Conservation (phyloP, 2,888 invertebrate genomes). For the Adela reaumurella region DNA sequence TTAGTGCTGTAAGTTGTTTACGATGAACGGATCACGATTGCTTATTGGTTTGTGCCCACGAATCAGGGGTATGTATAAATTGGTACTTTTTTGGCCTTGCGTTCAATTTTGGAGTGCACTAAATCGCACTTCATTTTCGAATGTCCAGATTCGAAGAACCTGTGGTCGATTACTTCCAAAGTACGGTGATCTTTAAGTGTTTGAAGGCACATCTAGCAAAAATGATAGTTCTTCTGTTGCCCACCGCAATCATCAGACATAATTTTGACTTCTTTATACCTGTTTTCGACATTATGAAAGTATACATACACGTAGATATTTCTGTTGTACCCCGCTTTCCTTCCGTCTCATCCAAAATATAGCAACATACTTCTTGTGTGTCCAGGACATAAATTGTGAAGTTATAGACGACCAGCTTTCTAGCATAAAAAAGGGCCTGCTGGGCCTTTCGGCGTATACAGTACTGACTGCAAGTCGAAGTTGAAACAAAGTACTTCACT, state of each 20-base stretch:
- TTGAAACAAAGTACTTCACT: constrained; percentile 14
- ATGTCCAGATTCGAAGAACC: constrained; percentile 5
- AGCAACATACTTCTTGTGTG: constrained; percentile 12
- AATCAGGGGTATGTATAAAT: constrained; percentile 18
- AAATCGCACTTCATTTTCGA: constrained; percentile 15
- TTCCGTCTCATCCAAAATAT: constrained; percentile 13
- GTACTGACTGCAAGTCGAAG: constrained; percentile 19
- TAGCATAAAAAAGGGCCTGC: constrained; percentile 18
- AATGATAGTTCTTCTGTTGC: no score
- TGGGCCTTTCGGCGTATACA: constrained; percentile 16
- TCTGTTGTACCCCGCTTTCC: constrained; percentile 13
- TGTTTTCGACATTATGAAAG: constrained; percentile 10
- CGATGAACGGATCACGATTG: no score
- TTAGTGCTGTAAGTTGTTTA: no score
- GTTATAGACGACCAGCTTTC: constrained; percentile 20
- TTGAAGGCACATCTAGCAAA: no score
- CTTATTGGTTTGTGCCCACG: no score
- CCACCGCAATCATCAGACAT: no score
- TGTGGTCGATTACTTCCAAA: no score
- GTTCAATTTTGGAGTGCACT: constrained; percentile 17
- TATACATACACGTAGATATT: constrained; percentile 13
- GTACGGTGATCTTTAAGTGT: no score
- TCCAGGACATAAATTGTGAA: constrained; percentile 20
- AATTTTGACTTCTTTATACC: constrained; percentile 3
- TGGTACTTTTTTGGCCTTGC: constrained; percentile 15